phyloP scores from a whole-genome alignment of 2,797 vertebrate genomes.

The Falco cherrug region DNA sequence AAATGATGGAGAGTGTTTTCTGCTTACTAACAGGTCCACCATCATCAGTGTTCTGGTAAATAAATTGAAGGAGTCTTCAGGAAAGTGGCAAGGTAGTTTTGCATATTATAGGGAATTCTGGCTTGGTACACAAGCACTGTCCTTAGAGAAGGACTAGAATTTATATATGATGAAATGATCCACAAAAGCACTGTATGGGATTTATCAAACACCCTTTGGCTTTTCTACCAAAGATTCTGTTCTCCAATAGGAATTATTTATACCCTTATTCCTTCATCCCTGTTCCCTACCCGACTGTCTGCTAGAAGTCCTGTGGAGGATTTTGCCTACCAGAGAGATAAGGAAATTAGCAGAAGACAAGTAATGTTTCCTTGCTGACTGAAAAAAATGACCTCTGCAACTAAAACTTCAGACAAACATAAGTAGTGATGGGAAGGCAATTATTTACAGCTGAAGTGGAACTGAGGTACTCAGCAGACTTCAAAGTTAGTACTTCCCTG shows the following conservation, averaged over 20 bases:
- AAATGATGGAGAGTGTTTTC: background rate
- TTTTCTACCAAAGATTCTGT: background rate
- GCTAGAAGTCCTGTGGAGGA: background rate
- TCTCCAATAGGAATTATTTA: background rate
- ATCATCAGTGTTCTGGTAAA: background rate
- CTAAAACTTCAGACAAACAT: background rate
- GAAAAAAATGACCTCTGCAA: background rate
- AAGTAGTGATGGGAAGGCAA: background rate
- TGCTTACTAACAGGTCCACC: background rate
- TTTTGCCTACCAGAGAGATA: background rate
- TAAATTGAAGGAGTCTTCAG: background rate
- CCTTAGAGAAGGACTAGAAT: background rate
- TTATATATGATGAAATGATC: background rate
- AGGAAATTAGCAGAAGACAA: background rate
- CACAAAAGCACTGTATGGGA: background rate
- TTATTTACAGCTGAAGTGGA: background rate
- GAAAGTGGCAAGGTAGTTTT: background rate
- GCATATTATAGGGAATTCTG: background rate
- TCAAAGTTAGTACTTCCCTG: background rate
- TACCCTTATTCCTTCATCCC: background rate
- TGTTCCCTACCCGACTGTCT: fast-evolving
- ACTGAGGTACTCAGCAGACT: background rate
- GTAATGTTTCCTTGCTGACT: background rate
- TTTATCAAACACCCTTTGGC: background rate
- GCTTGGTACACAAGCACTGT: background rate